Conservation (phyloP, 2,888 invertebrate genomes). For the Hesperia comma region DNA sequence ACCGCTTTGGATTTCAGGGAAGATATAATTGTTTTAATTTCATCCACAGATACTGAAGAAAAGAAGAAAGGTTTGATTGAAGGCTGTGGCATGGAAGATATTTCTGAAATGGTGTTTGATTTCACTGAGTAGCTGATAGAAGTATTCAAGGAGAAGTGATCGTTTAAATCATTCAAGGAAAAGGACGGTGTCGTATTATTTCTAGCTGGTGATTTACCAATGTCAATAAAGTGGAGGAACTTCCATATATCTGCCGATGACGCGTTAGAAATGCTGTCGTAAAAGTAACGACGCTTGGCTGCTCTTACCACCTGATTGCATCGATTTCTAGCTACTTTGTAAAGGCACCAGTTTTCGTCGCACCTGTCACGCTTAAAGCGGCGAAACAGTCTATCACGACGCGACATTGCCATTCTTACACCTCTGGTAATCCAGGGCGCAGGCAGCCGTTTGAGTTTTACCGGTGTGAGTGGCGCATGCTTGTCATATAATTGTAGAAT, state of each 20-base stretch:
- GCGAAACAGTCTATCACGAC: constrained; percentile 1
- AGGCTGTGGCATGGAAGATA: too few relatives aligned
- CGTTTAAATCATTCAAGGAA: too few relatives aligned
- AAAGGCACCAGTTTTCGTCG: constrained; percentile 6
- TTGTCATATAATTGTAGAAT: background rate
- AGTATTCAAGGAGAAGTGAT: too few relatives aligned
- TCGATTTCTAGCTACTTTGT: background rate
- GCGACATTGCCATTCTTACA: constrained; percentile 8
- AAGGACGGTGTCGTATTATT: too few relatives aligned
- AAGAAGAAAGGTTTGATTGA: too few relatives aligned
- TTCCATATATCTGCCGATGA: background rate
- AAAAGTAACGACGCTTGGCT: constrained; percentile 2
- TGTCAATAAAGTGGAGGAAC: too few relatives aligned
- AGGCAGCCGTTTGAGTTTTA: background rate
- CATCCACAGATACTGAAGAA: too few relatives aligned
- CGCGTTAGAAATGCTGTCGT: background rate
- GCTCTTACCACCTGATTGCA: background rate
- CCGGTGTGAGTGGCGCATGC: constrained; percentile 8
- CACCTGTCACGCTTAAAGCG: constrained; percentile 8
- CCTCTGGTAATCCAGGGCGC: constrained; percentile 6
- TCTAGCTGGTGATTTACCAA: too few relatives aligned
- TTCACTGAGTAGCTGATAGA: too few relatives aligned
- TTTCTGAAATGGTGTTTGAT: too few relatives aligned
- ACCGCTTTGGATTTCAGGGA: constrained; percentile 17
- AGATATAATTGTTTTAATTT: too few relatives aligned